Evolutionary conservation across 2,797 vertebrate species (phyloP).

Genomic region (Arctocebus calabarensis): DNA sequence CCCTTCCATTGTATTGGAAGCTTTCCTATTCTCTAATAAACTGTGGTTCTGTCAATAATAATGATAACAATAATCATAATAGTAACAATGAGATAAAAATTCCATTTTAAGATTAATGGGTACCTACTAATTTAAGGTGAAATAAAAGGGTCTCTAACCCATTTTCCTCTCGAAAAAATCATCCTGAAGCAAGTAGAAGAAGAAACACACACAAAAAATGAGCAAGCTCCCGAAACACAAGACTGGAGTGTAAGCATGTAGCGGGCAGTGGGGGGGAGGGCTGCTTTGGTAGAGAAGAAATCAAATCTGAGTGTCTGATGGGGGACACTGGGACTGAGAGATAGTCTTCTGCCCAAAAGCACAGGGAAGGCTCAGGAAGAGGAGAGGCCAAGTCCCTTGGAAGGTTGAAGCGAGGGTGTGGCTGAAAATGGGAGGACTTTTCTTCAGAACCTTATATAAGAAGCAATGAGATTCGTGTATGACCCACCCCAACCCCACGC

Average conservation of each 20-base stretch:
- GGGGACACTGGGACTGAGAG: not conserved
- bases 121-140: not conserved
- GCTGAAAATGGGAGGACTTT: not conserved
- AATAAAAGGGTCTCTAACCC: not conserved
- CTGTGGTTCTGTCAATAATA: too few species aligned
- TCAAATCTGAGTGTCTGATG: not conserved
- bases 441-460: not conserved
- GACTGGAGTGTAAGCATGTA: not conserved
- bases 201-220: not conserved
- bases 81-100: not conserved
- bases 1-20: too few species aligned
- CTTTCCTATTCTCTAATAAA: too few species aligned
- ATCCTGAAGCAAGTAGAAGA: not conserved
- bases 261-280: not conserved
- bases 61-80: too few species aligned
- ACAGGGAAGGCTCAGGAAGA: rapidly evolving
- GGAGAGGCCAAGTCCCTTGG: not conserved
- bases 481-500: too few species aligned
- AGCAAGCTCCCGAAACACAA: too few species aligned
- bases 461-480: not conserved
- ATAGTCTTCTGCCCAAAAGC: not conserved
- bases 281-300: not conserved
- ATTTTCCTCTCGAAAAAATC: not conserved
- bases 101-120: not conserved
- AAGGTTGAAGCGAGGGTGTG: not conserved